Percentiles rank a stretch among this genome's conserved stretches.
phyloP scores from a whole-genome alignment of 2,888 invertebrate species.

The Taphrorychus bicolor region DNA sequence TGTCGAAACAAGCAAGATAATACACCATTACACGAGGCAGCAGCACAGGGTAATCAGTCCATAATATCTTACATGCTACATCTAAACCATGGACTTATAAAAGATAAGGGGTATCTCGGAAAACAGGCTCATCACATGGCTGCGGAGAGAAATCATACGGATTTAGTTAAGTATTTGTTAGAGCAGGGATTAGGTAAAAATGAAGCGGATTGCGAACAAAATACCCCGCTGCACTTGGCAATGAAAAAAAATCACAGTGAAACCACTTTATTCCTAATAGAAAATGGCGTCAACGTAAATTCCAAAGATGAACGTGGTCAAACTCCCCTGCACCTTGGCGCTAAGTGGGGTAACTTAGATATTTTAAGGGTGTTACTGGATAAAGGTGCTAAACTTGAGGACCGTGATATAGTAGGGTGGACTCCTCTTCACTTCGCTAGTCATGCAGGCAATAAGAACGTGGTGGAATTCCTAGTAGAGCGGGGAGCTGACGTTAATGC shows the following conservation, averaged over 20 bases:
- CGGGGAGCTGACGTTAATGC: not conserved
- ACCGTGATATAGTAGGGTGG: not conserved
- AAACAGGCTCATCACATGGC: not conserved
- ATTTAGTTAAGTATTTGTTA: not conserved
- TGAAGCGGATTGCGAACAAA: not conserved
- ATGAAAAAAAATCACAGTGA: not conserved
- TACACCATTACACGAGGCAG: not conserved
- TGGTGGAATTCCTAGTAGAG: not conserved
- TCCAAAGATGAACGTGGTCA: not conserved
- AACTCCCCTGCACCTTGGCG: not conserved
- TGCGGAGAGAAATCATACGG: not conserved
- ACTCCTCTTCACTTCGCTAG: not conserved
- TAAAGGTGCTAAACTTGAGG: not conserved
- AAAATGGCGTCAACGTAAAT: not conserved
- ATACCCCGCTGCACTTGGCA: not conserved
- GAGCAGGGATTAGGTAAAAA: not conserved
- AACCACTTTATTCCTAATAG: not conserved
- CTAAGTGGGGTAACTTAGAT: not conserved
- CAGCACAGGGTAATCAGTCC: not conserved
- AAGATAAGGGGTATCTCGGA: not conserved
- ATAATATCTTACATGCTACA: not conserved
- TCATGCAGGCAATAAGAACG: not conserved
- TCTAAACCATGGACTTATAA: not conserved
- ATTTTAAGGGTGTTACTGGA: not conserved
- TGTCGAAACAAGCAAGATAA: not conserved